phyloP scores from a whole-genome alignment of 1,140 invertebrate genomes.

The Adoxophyes honmai region DNA sequence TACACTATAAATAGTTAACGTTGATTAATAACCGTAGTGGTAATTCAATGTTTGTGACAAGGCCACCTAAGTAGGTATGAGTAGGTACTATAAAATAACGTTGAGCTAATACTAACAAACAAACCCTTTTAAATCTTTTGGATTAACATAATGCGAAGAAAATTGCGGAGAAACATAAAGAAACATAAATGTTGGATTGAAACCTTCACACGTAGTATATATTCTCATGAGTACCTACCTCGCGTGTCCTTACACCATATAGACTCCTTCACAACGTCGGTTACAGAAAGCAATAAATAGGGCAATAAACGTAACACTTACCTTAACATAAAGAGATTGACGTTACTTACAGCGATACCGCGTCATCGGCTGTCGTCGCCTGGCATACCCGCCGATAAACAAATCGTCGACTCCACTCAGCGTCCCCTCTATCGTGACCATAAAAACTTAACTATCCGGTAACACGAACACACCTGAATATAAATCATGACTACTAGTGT shows the following conservation, averaged over 20 bases:
- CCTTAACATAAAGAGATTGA: slow-evolving; percentile 51
- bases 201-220: no score
- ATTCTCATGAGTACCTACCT: no score
- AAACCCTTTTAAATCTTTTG: no score
- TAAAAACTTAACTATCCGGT: slow-evolving; percentile 72
- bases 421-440: slow-evolving; percentile 55
- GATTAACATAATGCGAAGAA: no score
- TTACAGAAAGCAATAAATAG: slow-evolving; percentile 61
- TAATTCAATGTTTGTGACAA: no score
- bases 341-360: slow-evolving; percentile 52
- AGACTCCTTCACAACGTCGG: slow-evolving; percentile 25
- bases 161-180: no score
- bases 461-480: slow-evolving; percentile 65
- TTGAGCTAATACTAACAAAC: no score
- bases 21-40: no score
- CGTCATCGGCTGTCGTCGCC: slow-evolving; percentile 61
- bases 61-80: no score
- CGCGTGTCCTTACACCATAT: slow-evolving; percentile 1
- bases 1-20: no score
- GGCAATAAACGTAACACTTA: slow-evolving; percentile 67
- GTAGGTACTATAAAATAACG: no score
- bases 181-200: no score
- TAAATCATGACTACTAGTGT: slow-evolving; percentile 62
- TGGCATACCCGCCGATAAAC: slow-evolving; percentile 55
- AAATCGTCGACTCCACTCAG: slow-evolving; percentile 60